Evolutionary conservation across 2,797 vertebrate genomes (phyloP).

Genomic region (Micrastur ruficollis): DNA sequence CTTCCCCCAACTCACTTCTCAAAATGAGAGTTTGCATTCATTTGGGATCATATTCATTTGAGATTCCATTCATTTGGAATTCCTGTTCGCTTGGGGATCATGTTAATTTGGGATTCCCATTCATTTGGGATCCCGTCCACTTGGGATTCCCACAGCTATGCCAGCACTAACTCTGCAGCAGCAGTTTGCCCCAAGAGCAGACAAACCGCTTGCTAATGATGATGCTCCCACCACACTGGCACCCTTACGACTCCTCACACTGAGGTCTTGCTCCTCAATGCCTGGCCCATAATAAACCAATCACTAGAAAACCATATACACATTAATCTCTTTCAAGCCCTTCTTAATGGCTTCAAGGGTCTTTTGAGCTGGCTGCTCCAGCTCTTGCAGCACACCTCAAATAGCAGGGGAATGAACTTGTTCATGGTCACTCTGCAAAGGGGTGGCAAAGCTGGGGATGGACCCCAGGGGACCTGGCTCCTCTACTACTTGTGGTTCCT

Average conservation of each 20-base stretch:
- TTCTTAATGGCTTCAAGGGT: not conserved
- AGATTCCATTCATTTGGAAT: not conserved
- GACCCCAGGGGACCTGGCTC: not conserved
- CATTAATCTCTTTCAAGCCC: not conserved
- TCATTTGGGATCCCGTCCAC: not conserved
- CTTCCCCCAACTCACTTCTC: rapidly evolving
- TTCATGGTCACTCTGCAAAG: not conserved
- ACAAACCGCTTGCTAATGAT: not conserved
- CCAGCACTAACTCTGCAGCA: not conserved
- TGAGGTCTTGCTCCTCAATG: not conserved
- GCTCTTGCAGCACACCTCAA: not conserved
- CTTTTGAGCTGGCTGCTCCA: not conserved
- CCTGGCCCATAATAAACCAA: not conserved
- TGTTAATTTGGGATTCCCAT: not conserved
- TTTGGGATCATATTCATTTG: not conserved
- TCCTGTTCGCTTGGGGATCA: no score
- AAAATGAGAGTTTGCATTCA: not conserved
- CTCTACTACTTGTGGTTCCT: not conserved
- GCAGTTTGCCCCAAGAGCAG: not conserved
- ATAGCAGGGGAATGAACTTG: not conserved
- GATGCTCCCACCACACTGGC: not conserved
- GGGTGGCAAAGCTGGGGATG: not conserved
- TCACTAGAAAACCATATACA: not conserved
- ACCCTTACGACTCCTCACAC: not conserved
- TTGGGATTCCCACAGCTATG: not conserved